Evolutionary conservation across 2,888 invertebrate genomes (phyloP).

Genomic region (Ditula angustiorana): DNA sequence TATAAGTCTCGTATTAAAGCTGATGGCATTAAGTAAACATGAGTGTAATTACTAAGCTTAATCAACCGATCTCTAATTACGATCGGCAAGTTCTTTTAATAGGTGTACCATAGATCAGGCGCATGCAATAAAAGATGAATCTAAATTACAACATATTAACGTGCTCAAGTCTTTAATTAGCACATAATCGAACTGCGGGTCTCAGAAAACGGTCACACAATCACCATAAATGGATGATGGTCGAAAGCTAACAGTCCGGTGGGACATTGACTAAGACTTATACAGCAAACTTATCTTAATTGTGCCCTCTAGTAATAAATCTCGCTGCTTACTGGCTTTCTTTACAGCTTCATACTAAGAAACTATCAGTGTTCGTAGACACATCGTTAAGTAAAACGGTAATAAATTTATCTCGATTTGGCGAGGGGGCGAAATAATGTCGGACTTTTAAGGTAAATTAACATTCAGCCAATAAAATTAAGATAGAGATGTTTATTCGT

Average conservation of each 20-base stretch:
- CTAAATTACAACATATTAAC: conserved; percentile 43
- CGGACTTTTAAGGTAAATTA: conserved; percentile 29
- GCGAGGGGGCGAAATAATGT: conserved; percentile 17
- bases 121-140: conserved; percentile 20
- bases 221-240: conserved; percentile 48
- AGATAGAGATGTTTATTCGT: conserved; percentile 22
- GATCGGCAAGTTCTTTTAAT: not conserved
- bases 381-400: conserved; percentile 26
- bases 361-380: conserved; percentile 34
- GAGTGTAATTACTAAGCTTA: not conserved
- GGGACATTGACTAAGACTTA: conserved; percentile 55
- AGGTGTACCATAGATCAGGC: not conserved
- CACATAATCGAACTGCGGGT: conserved; percentile 47
- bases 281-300: conserved; percentile 60
- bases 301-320: conserved; percentile 56
- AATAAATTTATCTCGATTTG: conserved; percentile 34
- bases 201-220: conserved; percentile 46
- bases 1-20: not conserved
- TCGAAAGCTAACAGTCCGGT: conserved; percentile 48
- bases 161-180: conserved; percentile 46
- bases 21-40: not conserved
- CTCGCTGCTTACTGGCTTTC: conserved; percentile 51
- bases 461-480: conserved; percentile 28
- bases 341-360: conserved; percentile 41
- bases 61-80: not conserved